A percentile compares a stretch with the other conserved stretches of the same genome.
Evolutionary conservation across 2,113 vertebrate genomes (phyloP).

Genomic region (Periophthalmus modestus): DNA sequence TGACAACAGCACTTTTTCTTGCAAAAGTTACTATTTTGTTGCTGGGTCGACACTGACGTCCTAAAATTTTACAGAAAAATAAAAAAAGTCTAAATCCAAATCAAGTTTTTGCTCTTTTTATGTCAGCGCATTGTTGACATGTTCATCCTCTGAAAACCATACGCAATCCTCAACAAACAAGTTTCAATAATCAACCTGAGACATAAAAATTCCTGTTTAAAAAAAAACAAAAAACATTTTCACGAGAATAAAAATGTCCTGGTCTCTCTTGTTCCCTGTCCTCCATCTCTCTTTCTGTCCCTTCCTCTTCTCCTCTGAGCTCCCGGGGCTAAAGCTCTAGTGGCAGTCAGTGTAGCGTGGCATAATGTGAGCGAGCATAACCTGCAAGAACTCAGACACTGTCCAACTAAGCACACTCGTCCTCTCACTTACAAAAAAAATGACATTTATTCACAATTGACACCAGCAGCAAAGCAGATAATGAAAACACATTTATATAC

Average conservation of each 20-base stretch:
- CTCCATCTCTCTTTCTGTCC: slow-evolving; percentile 18
- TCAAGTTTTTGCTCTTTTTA: no score
- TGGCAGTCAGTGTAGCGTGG: slow-evolving; percentile 69
- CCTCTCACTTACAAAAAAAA: slow-evolving; percentile 55
- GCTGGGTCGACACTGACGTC: no score
- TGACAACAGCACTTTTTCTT: no score
- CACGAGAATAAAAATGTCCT: neutral
- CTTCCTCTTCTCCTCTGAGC: slow-evolving; percentile 36
- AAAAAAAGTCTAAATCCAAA: no score
- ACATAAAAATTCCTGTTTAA: neutral
- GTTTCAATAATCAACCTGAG: neutral
- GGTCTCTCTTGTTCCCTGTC: slow-evolving; percentile 12
- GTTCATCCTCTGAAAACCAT: neutral
- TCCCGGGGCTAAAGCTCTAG: slow-evolving; percentile 60
- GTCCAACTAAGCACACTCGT: slow-evolving; percentile 65
- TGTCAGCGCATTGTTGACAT: no score
- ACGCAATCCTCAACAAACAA: neutral
- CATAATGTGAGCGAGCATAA: slow-evolving; percentile 70
- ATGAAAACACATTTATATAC: slow-evolving; percentile 22
- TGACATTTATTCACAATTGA: slow-evolving; percentile 60
- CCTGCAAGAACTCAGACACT: slow-evolving; percentile 60
- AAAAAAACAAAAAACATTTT: no score
- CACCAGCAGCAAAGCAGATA: slow-evolving; percentile 37
- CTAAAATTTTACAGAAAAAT: no score
- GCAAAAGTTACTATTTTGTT: no score